These are phyloP conservation scores for Myrmecobius fasciatus DNA, from an alignment of 2,113 vertebrate species.

Conservation along the genomic window DNA sequence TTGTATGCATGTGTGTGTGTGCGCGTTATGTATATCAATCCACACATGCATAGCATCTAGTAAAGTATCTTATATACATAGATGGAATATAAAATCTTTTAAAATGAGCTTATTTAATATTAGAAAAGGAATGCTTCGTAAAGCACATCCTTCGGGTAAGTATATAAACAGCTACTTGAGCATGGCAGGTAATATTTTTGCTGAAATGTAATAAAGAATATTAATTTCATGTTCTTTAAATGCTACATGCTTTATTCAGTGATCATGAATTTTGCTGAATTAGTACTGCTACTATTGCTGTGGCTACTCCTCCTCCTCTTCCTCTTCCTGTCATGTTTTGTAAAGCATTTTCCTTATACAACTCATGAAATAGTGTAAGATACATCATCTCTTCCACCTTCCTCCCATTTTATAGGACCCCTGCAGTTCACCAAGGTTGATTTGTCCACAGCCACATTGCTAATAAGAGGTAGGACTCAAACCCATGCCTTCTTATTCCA, in stretches of 20 bases:
- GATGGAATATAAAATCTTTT: not conserved
- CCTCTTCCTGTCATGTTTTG: not conserved
- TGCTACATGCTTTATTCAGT: constrained; percentile 1
- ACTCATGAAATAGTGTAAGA: not conserved
- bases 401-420: not conserved
- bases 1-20: not conserved
- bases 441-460: not conserved
- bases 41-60: too few species aligned
- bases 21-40: too few species aligned
- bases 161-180: constrained; percentile 6
- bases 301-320: not conserved
- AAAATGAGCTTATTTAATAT: not conserved
- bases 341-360: not conserved
- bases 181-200: constrained; percentile 40
- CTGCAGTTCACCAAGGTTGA: not conserved
- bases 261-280: constrained; percentile 13
- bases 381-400: not conserved
- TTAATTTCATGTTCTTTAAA: constrained; percentile 32
- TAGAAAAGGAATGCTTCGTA: constrained; percentile 17
- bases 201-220: constrained; percentile 15
- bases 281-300: not conserved
- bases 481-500: not conserved
- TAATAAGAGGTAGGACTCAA: not conserved
- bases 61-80: too few species aligned
- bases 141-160: constrained; percentile 19